A percentile compares a stretch with the other conserved stretches of the same genome.
Evolutionary conservation across 2,888 invertebrate genomes (phyloP).

Genomic region (Xestia rhomboidea): DNA sequence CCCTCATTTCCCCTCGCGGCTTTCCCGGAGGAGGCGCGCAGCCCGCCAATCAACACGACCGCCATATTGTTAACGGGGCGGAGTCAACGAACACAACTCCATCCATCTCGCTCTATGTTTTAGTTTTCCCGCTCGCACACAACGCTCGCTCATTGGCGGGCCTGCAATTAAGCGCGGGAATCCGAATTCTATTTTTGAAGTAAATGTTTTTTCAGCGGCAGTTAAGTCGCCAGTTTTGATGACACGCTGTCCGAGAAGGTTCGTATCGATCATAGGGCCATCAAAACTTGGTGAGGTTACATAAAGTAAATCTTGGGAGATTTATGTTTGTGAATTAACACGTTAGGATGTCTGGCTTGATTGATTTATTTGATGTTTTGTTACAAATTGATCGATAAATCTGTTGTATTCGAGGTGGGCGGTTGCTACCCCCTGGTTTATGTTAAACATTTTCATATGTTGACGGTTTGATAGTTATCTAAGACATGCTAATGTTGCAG

Average conservation of each 20-base stretch:
- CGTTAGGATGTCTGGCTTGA: slow-evolving; percentile 82
- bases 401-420: slow-evolving; percentile 80
- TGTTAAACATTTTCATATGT: slow-evolving; percentile 66
- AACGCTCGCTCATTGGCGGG: slow-evolving; percentile 86
- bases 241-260: slow-evolving; percentile 79
- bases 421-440: slow-evolving; percentile 67
- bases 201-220: slow-evolving; percentile 88
- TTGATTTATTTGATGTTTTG: slow-evolving; percentile 86
- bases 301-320: slow-evolving; percentile 85
- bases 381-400: slow-evolving; percentile 83
- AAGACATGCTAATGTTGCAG: slow-evolving; percentile 47
- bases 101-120: slow-evolving; percentile 77
- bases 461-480: slow-evolving; percentile 73
- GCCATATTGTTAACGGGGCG: slow-evolving; percentile 93
- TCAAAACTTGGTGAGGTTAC: slow-evolving; percentile 78
- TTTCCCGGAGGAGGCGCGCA: slow-evolving; percentile 85
- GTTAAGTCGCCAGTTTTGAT: slow-evolving; percentile 76
- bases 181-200: slow-evolving; percentile 90
- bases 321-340: slow-evolving; percentile 86
- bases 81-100: slow-evolving; percentile 79
- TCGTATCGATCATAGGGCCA: slow-evolving; percentile 67
- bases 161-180: slow-evolving; percentile 90
- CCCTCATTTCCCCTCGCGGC: slow-evolving; percentile 78
- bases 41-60: slow-evolving; percentile 91
- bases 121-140: slow-evolving; percentile 81